Evolutionary conservation across 2,888 invertebrate species (phyloP).

Genomic region (Empis livida): DNA sequence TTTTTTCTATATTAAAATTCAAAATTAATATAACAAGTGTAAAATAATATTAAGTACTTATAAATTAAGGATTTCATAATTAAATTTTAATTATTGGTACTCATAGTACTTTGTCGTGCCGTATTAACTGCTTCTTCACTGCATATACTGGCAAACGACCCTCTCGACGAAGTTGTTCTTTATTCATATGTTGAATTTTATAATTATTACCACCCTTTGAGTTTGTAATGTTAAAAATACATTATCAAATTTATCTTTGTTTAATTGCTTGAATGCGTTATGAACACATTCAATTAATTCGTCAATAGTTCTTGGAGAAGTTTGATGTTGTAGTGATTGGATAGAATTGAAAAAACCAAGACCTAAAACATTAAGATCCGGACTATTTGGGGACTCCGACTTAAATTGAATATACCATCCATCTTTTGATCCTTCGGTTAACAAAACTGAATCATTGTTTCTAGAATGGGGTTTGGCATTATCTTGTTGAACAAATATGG

Average conservation of each 20-base stretch:
- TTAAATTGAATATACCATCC: not conserved
- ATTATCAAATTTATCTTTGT: not conserved
- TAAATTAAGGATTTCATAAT: too few species aligned
- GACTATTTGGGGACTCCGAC: constrained; percentile 1
- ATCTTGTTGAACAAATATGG: constrained; percentile 2
- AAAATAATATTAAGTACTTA: too few species aligned
- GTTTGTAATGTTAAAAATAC: not conserved
- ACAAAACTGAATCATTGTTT: not conserved
- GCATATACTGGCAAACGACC: not conserved
- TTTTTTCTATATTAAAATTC: too few species aligned
- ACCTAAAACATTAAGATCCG: constrained; percentile 1
- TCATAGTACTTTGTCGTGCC: not conserved
- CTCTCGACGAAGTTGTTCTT: not conserved
- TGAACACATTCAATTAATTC: not conserved
- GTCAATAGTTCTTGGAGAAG: not conserved
- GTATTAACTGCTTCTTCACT: not conserved
- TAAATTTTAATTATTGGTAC: too few species aligned
- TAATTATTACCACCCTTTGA: not conserved
- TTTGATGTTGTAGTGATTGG: not conserved
- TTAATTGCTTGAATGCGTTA: not conserved
- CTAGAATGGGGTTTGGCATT: constrained; percentile 1
- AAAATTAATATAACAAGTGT: too few species aligned
- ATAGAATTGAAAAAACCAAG: not conserved
- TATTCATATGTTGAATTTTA: not conserved
- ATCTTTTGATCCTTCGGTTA: not conserved